A percentile compares a stretch with the other conserved stretches of the same genome.
phyloP scores from a whole-genome alignment of 2,797 vertebrate genomes.

The Onychomys arenicola region DNA sequence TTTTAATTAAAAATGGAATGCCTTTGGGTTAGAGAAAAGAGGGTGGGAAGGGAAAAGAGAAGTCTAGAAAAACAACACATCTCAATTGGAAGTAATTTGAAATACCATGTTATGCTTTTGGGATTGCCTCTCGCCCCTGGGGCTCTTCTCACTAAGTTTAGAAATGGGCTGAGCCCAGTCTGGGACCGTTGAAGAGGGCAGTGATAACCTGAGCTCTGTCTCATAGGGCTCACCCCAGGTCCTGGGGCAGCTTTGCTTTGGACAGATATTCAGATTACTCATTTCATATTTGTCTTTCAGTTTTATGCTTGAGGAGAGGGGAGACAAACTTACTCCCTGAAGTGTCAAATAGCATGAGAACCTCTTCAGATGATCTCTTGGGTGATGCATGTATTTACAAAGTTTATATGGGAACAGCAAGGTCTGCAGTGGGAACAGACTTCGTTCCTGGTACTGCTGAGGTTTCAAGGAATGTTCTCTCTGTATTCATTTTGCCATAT shows the following conservation, averaged over 20 bases:
- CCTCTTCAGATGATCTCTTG: constrained; percentile 30
- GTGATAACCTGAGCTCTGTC: constrained; percentile 53
- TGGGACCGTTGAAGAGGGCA: constrained; percentile 56
- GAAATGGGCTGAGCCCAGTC: constrained; percentile 74
- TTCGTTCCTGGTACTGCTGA: background rate
- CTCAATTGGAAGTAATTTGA: constrained; percentile 82
- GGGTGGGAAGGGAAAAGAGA: constrained; percentile 68
- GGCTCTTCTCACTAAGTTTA: constrained; percentile 79
- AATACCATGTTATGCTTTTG: constrained; percentile 81
- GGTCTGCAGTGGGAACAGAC: constrained; percentile 21
- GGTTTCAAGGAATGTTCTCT: background rate
- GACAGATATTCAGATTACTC: constrained; percentile 81
- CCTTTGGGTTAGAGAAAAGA: constrained; percentile 47
- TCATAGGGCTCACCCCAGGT: constrained; percentile 49
- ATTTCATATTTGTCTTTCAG: constrained; percentile 81
- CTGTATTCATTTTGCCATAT: background rate
- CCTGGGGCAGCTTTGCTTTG: constrained; percentile 77
- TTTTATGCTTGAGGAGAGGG: constrained; percentile 80
- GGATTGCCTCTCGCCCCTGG: constrained; percentile 82
- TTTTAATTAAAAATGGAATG: constrained; percentile 84
- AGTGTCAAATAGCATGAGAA: constrained; percentile 64
- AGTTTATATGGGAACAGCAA: background rate
- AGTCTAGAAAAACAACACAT: constrained; percentile 83
- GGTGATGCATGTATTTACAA: constrained; percentile 54
- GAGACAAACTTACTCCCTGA: constrained; percentile 57